A percentile compares a stretch with the other conserved stretches of the same genome.
These are phyloP conservation scores for Sitobion miscanthi DNA, from an alignment of 1,140 invertebrate genomes.

Conservation along the genomic window DNA sequence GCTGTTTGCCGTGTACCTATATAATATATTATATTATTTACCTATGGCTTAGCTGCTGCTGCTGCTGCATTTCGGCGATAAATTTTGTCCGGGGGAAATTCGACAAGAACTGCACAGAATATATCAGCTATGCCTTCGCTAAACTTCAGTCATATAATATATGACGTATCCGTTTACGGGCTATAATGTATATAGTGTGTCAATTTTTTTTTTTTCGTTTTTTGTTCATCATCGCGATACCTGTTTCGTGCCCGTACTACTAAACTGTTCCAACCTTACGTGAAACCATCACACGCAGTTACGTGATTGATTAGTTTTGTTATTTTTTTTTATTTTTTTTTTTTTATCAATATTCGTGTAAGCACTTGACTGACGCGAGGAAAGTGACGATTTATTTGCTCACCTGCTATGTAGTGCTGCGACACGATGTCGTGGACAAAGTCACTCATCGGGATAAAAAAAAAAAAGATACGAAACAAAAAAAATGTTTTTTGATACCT, in stretches of 20 bases:
- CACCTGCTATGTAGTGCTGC: background rate
- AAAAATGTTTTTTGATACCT: background rate
- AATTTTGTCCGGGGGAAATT: background rate
- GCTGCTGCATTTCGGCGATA: background rate
- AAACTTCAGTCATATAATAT: background rate
- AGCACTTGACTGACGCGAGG: conserved; percentile 27
- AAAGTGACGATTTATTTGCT: conserved; percentile 39
- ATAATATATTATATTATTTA: too few relatives aligned
- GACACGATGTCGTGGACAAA: too few relatives aligned
- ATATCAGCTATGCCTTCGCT: background rate
- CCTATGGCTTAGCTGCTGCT: background rate
- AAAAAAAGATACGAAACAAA: background rate
- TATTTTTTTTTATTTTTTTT: conserved; percentile 26
- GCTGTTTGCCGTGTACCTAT: background rate
- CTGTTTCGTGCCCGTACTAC: conserved; percentile 16
- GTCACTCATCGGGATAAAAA: background rate
- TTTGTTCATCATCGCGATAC: conserved; percentile 20
- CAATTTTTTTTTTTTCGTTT: conserved; percentile 15
- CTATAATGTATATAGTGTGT: background rate
- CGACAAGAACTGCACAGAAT: background rate
- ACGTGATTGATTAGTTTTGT: conserved; percentile 36
- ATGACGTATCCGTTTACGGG: conserved; percentile 2
- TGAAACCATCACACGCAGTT: background rate
- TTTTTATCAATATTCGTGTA: conserved; percentile 41
- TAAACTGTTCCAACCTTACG: conserved; percentile 23